Percentiles rank a stretch among this genome's conserved stretches.
phyloP scores from a whole-genome alignment of 37 sponge, comb jelly and placozoan genomes.

The Oopsacas minuta region DNA sequence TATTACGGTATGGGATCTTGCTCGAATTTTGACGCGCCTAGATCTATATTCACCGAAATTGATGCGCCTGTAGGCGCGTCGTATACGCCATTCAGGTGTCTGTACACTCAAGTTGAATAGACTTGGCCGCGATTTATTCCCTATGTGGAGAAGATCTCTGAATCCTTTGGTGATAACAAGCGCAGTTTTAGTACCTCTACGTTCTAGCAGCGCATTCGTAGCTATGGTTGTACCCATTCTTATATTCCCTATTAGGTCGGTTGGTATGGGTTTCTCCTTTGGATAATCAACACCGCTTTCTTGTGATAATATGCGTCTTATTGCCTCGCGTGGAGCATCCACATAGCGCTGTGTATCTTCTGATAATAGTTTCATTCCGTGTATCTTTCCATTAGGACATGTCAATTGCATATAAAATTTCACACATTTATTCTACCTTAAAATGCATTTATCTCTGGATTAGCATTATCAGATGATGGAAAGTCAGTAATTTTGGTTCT shows the following conservation, averaged over 20 bases:
- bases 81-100: no score
- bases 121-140: constrained; percentile 83
- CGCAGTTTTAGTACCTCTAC: constrained; percentile 80
- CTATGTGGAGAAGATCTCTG: constrained; percentile 84
- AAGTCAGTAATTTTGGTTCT: no score
- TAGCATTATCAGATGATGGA: no score
- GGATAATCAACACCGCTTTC: constrained; percentile 33
- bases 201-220: constrained; percentile 89
- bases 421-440: no score
- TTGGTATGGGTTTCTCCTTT: constrained; percentile 43
- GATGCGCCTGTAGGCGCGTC: no score
- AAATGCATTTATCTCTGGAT: no score
- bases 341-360: constrained; percentile 78
- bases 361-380: constrained; percentile 79
- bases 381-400: constrained; percentile 53
- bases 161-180: constrained; percentile 81
- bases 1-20: no score
- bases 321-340: constrained; percentile 91
- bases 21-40: no score
- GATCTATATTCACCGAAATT: no score
- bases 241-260: constrained; percentile 78
- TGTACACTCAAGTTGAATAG: constrained; percentile 72
- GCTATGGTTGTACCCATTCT: constrained; percentile 97
- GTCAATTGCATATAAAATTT: no score
- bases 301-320: constrained; percentile 62